Evolutionary conservation across 1,140 invertebrate genomes (phyloP).

Genomic region (Drosophila yakuba): DNA sequence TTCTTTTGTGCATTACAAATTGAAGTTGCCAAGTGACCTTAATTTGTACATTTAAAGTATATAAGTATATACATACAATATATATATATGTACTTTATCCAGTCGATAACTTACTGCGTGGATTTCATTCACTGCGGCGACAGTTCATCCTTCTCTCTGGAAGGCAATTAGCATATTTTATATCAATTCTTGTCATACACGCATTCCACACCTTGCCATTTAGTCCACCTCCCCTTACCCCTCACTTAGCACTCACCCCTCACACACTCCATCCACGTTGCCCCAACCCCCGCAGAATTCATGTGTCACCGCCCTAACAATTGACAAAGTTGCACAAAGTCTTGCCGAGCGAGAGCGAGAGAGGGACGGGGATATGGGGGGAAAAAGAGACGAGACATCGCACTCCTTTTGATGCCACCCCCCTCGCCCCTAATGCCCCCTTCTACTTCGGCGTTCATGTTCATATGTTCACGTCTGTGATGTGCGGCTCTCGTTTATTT

Average conservation of each 20-base stretch:
- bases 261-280: not conserved
- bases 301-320: slow-evolving; percentile 66
- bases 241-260: too few species aligned
- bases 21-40: not conserved
- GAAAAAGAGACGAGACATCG: slow-evolving; percentile 17
- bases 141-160: slow-evolving; percentile 26
- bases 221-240: not conserved
- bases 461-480: slow-evolving; percentile 3
- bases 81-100: too few species aligned
- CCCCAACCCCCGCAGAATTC: slow-evolving; percentile 27
- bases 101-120: not conserved
- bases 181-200: slow-evolving; percentile 75
- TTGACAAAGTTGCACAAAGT: slow-evolving; percentile 68
- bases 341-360: slow-evolving; percentile 19
- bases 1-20: not conserved
- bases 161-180: slow-evolving; percentile 79
- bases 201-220: slow-evolving; percentile 76
- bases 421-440: slow-evolving; percentile 1
- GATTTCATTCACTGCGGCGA: not conserved
- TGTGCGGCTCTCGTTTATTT: slow-evolving; percentile 64
- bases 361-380: slow-evolving; percentile 8
- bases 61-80: too few species aligned
- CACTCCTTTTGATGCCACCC: slow-evolving; percentile 1
- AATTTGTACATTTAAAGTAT: too few species aligned
- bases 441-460: too few species aligned